Percentiles rank a stretch among this genome's conserved stretches.
phyloP scores from a whole-genome alignment of 1,140 invertebrate species.

The Linepithema humile region DNA sequence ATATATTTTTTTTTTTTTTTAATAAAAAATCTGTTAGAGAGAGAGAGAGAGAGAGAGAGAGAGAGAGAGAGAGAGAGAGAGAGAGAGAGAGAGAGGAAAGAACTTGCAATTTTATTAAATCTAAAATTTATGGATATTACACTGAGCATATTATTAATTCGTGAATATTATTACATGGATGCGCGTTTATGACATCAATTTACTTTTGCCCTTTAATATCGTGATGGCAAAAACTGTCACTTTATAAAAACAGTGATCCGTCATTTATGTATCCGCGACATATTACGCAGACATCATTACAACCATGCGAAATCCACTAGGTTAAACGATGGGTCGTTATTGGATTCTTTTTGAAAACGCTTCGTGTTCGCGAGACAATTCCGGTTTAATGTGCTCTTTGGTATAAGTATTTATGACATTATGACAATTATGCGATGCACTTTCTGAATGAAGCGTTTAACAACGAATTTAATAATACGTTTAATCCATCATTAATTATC shows the following conservation, averaged over 20 bases:
- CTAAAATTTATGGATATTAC: background rate
- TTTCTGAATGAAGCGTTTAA: background rate
- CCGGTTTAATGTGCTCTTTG: background rate
- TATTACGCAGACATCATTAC: background rate
- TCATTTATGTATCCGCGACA: background rate
- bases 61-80: too few relatives aligned
- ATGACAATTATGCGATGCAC: slow-evolving; percentile 6
- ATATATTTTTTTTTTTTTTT: too few relatives aligned
- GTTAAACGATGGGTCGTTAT: background rate
- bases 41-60: too few relatives aligned
- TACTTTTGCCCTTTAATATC: slow-evolving; percentile 3
- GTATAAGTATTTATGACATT: background rate
- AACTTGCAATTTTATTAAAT: too few relatives aligned
- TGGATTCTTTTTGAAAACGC: background rate
- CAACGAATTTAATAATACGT: too few relatives aligned
- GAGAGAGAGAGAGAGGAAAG: too few relatives aligned
- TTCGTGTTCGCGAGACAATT: background rate
- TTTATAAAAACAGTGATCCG: background rate
- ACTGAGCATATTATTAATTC: background rate
- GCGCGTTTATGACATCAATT: background rate
- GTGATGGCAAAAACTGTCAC: background rate
- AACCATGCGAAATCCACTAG: background rate
- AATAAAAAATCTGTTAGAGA: background rate
- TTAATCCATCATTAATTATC: slow-evolving; percentile 18
- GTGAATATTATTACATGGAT: background rate